phyloP scores from a whole-genome alignment of 2,797 vertebrate genomes.

The Apogon hyalosoma region DNA sequence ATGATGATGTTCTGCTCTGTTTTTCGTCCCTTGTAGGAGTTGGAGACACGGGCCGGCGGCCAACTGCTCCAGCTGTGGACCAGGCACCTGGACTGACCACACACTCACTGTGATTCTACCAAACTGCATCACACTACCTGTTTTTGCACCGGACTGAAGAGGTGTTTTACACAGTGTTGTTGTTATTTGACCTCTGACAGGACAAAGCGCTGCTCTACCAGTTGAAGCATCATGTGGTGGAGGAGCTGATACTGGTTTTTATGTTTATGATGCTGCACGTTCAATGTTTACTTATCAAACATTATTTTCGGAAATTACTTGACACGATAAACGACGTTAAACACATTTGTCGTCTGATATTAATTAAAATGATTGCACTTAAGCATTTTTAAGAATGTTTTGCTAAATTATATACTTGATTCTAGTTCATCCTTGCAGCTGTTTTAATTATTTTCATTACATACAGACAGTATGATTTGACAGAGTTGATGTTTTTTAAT shows the following conservation, averaged over 20 bases:
- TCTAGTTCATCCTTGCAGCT: too few relatives aligned
- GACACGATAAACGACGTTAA: neutral
- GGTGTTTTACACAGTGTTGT: neutral
- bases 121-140: neutral
- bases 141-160: slow-evolving; percentile 1
- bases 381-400: too few relatives aligned
- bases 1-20: neutral
- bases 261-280: neutral
- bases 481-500: neutral
- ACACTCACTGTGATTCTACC: neutral
- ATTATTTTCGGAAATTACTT: neutral
- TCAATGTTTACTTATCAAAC: neutral
- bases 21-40: slow-evolving; percentile 81
- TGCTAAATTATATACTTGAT: too few relatives aligned
- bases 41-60: slow-evolving; percentile 90
- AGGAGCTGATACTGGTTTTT: neutral
- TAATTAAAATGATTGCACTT: too few relatives aligned
- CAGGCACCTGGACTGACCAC: slow-evolving; percentile 63
- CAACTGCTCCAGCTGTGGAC: slow-evolving; percentile 91
- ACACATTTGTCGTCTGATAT: neutral
- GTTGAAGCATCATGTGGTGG: too few relatives aligned
- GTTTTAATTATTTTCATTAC: neutral
- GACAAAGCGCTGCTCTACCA: neutral
- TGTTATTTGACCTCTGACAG: slow-evolving; percentile 6
- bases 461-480: neutral